phyloP scores from a whole-genome alignment of 2,888 invertebrate species.

The Phyllotreta cruciferae region DNA sequence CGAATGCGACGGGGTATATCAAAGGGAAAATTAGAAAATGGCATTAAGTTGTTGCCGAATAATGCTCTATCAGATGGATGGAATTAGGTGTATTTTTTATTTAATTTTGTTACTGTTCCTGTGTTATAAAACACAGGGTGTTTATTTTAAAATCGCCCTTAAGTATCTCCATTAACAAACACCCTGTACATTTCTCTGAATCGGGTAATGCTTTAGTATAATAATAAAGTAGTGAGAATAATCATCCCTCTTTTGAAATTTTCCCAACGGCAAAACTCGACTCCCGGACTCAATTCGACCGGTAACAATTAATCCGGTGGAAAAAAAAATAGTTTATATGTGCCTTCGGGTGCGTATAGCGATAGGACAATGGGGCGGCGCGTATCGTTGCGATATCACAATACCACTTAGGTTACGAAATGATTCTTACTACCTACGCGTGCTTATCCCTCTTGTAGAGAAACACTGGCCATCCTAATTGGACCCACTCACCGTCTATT shows the following conservation, averaged over 20 bases:
- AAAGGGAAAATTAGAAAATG: constrained; percentile 28
- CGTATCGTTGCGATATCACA: constrained; percentile 55
- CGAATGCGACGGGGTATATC: constrained; percentile 22
- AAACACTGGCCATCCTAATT: constrained; percentile 50
- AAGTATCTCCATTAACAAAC: too few relatives aligned
- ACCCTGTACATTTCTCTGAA: too few relatives aligned
- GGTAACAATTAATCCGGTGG: constrained; percentile 44
- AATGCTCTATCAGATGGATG: constrained; percentile 8
- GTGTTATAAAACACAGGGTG: too few relatives aligned
- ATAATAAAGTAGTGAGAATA: too few relatives aligned
- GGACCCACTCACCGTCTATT: constrained; percentile 47
- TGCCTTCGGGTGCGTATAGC: constrained; percentile 38
- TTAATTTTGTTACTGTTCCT: not conserved
- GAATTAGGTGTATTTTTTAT: constrained; percentile 10
- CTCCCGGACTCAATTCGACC: constrained; percentile 41
- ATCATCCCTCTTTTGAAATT: too few relatives aligned
- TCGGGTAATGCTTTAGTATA: too few relatives aligned
- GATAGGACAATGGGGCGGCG: constrained; percentile 45
- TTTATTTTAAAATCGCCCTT: too few relatives aligned
- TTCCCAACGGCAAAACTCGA: constrained; percentile 30
- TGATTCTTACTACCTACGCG: constrained; percentile 52
- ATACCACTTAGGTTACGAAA: constrained; percentile 52
- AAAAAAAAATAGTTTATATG: constrained; percentile 33
- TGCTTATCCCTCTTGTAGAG: constrained; percentile 39
- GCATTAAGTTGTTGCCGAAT: constrained; percentile 12